These are phyloP conservation scores for Artemisiospiza belli DNA, from an alignment of 2,113 vertebrate species.

Conservation along the genomic window DNA sequence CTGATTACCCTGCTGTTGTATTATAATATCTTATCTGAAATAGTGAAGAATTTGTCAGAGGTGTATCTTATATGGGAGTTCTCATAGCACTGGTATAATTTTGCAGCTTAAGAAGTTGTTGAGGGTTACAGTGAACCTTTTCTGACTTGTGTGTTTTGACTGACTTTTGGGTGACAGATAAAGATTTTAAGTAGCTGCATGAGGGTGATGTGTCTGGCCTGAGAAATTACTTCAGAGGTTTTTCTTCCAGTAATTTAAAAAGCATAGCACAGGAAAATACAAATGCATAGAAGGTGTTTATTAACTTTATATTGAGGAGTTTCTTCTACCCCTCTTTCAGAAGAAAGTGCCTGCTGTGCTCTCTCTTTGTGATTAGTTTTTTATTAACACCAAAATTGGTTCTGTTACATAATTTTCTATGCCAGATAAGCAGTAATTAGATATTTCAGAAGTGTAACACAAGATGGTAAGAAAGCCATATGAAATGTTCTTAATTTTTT, in stretches of 20 bases:
- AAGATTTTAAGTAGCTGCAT: not conserved
- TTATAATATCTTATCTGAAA: not conserved
- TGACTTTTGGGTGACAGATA: accelerated
- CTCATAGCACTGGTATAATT: not conserved
- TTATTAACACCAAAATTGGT: not conserved
- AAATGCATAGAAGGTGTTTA: not conserved
- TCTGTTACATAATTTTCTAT: not conserved
- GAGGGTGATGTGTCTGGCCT: not conserved
- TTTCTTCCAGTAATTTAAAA: not conserved
- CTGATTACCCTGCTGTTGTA: not conserved
- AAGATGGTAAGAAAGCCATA: not conserved
- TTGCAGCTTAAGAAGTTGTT: not conserved
- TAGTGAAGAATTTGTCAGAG: not conserved
- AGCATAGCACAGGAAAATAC: not conserved
- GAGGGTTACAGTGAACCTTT: not conserved
- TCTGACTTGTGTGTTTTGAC: not conserved
- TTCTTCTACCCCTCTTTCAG: not conserved
- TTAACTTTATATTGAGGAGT: not conserved
- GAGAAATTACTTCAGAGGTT: not conserved
- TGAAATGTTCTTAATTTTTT: not conserved
- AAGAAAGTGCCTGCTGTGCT: not conserved
- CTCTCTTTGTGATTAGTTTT: not conserved
- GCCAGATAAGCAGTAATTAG: not conserved
- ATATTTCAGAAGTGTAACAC: not conserved
- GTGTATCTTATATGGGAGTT: not conserved